A percentile compares a stretch with the other conserved stretches of the same genome.
Conservation (phyloP, 2,113 vertebrate species). For the Trematomus loennbergii region DNA sequence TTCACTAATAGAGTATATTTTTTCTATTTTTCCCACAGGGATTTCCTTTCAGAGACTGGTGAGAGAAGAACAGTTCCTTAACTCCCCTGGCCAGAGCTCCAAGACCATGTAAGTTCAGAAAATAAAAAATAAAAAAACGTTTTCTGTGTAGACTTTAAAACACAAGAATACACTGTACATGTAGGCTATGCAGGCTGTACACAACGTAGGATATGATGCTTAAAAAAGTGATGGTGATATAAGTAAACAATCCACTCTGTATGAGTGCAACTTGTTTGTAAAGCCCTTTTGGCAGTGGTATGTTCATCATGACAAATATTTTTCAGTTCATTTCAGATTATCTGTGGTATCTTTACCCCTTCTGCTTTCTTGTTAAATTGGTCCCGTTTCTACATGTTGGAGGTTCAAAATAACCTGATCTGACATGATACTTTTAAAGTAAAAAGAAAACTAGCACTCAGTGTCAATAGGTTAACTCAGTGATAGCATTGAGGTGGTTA, state of each 20-base stretch:
- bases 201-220: no score
- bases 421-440: neutral
- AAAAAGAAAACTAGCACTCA: neutral
- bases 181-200: neutral
- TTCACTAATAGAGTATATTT: neutral
- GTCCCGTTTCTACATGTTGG: neutral
- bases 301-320: neutral
- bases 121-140: no score
- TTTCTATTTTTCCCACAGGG: constrained; percentile 78
- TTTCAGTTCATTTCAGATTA: neutral
- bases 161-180: neutral
- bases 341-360: neutral
- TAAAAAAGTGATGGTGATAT: no score
- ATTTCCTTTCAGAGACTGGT: constrained; percentile 95
- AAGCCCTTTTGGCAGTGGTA: neutral
- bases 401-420: neutral
- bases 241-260: no score
- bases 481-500: neutral
- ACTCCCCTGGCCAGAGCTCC: constrained; percentile 78
- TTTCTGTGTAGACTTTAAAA: neutral
- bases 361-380: constrained; percentile 33
- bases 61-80: constrained; percentile 91
- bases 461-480: no score
- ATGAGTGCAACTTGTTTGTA: neutral
- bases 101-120: constrained; percentile 89